Base-by-base conservation (phyloP, 2,113 vertebrate genomes). In the Phasianus colchicus region DNA sequence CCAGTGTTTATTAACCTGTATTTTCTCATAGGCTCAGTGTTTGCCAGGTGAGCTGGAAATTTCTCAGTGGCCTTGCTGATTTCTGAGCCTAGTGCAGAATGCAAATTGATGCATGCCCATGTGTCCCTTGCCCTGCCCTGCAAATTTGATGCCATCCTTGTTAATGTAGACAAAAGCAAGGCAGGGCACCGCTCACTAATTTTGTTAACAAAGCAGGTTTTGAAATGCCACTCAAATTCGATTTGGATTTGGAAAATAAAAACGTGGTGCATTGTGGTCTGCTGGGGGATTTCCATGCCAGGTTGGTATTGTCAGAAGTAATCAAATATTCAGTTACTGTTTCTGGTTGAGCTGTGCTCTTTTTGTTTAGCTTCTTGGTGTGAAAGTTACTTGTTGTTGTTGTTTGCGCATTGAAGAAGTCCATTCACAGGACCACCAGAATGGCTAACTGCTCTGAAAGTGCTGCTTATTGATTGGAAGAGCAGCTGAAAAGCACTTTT, bases 161-260 rank as follows among this genome's bases (percentile, higher is more conserved):
- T 52, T 90, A 78, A 70, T 30, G 63, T 63, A 88, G 47, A 86
- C 58, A 83, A 71, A 88, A 73, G 22, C 84, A 64, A 95, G 81
- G 64, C 61, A 90, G 78, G 36, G 70, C 38, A 54, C 47, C 2
- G 10, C 71, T 87, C 2, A 8, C 34, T 67, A 71, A 90, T 96
- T 94, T 94, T 88, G 86, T 72, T 86, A 97, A 89, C 78, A 92
- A 95, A 98, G 84, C 54, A 34, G 66, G 80, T 40, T 92, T 93
- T 94, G 80, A 29, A 93, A 91, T 95, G 66, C 84, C 4, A 2
- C 87, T 94, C 91, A 85, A 72, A 83, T 94, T 95, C 81, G 78
- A 93, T 92, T 96, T 97, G 85, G 17, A 89, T 94, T 74, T 91
- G 83, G 90, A 81, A 95, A 95, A 95, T 45, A 80, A 91, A 88